A percentile compares a stretch with the other conserved stretches of the same genome.
Conservation (phyloP, 2,797 vertebrate species). For the Hypotaenidia philippensis region DNA sequence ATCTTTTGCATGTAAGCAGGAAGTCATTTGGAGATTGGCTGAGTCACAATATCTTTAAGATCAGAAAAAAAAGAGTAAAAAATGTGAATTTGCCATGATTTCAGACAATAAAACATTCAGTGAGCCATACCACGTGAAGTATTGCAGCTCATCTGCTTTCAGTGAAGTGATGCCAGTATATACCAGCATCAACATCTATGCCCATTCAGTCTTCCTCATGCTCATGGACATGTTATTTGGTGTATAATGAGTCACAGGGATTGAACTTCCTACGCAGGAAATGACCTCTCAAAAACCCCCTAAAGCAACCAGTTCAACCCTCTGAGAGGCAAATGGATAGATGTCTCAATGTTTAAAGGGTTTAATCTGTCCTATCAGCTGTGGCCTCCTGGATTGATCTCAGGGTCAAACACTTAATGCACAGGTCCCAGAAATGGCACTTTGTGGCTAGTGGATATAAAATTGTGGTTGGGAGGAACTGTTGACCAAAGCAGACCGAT, state of each 20-base stretch:
- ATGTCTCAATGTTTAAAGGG: not conserved
- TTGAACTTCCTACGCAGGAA: constrained; percentile 45
- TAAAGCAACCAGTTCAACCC: not conserved
- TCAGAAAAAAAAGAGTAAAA: not conserved
- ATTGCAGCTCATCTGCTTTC: not conserved
- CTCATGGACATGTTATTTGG: not conserved
- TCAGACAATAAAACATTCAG: not conserved
- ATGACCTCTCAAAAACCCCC: constrained; percentile 18
- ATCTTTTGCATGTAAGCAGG: not conserved
- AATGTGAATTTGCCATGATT: not conserved
- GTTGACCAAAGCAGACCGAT: not conserved
- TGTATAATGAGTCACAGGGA: constrained; percentile 18
- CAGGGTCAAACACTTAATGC: not conserved
- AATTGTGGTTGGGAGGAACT: not conserved
- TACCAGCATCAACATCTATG: not conserved
- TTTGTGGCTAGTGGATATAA: not conserved
- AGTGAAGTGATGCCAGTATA: not conserved
- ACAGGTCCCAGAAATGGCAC: not conserved
- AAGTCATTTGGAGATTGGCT: not conserved
- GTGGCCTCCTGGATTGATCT: not conserved
- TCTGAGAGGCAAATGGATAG: not conserved
- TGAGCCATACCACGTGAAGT: not conserved
- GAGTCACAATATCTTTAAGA: not conserved
- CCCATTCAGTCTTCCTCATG: not conserved
- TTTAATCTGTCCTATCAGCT: not conserved